Base-by-base conservation (phyloP, 2,113 vertebrate genomes). In the Plestiodon gilberti region DNA sequence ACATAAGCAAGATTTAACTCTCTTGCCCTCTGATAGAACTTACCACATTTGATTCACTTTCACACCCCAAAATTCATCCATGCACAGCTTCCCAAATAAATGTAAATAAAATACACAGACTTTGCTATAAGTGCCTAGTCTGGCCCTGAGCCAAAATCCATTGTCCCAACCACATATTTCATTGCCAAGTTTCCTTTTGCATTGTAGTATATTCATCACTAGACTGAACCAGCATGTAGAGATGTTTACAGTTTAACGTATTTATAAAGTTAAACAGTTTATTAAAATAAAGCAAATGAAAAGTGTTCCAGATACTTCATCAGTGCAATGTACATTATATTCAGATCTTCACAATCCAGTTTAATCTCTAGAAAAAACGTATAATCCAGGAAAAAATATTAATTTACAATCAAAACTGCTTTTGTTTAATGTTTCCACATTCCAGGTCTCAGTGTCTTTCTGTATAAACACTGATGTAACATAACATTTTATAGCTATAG, bases 181-280 rank as follows among this genome's bases (percentile, higher is more conserved):
- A 70, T 70, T 70, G 67, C n/a, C 33, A 30, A 35, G 35, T 70
- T 17, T 55, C 30, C 25, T 10, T 67, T 8, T 48, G 40, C 6
- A 18, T 43, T 5, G 48, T 18, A 18, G 5, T 70, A 5, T 59
- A 43, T 4, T 43, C n/a, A 9, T 48, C 64, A 64, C 20, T 73
- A 86, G 89, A 89, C 79, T 86, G 89, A 88, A 90, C 87, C 81
- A 90, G 85, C 86, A 93, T 86, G 84, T 90, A 91, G 88, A 94
- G 91, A 92, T 81, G 89, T 81, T 80, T 91, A 87, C 35, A 87
- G 77, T 91, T 61, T 82, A 92, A 79, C 67, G 89, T 87, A 85
- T 83, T 91, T 75, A 85, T 82, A 91, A 85, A 92, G 84, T 43
- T 87, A 91, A 92, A 86, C 87, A 88, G 35, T 87, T 84, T 70